Evolutionary conservation across 1,140 invertebrate genomes (phyloP).

Genomic region (Alviniconcha marisindica): DNA sequence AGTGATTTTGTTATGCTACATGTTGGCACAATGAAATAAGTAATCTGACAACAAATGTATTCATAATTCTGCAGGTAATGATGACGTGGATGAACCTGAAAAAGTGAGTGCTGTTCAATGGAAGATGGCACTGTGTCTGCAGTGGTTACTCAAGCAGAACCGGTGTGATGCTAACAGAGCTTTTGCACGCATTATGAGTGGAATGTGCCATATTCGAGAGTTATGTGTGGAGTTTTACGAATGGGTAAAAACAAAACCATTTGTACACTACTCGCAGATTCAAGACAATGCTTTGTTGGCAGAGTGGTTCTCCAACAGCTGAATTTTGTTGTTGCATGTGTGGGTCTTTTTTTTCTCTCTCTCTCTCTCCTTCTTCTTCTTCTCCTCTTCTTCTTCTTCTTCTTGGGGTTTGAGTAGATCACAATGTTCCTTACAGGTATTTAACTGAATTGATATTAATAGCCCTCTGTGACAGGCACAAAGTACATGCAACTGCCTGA

Average conservation of each 20-base stretch:
- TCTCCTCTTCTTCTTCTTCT: no score
- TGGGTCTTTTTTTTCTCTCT: no score
- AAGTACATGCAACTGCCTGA: no score
- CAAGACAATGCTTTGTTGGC: neutral
- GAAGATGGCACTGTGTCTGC: slow-evolving; percentile 54
- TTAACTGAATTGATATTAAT: no score
- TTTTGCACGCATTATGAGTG: slow-evolving; percentile 4
- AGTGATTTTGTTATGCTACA: neutral
- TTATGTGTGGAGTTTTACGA: neutral
- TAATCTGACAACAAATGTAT: no score
- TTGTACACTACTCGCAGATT: neutral
- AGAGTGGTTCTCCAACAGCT: slow-evolving; percentile 5
- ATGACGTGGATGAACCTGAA: slow-evolving; percentile 47
- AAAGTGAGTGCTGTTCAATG: slow-evolving; percentile 55
- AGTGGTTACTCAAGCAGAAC: slow-evolving; percentile 43
- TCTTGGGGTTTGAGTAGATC: no score
- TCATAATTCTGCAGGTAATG: slow-evolving; percentile 55
- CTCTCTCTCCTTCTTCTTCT: no score
- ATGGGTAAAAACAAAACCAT: slow-evolving; percentile 2
- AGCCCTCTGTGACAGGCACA: no score
- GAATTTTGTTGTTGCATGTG: neutral
- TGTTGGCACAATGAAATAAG: neutral
- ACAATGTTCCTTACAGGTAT: no score
- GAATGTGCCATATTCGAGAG: neutral
- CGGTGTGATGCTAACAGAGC: slow-evolving; percentile 7